Conservation (phyloP, 1,140 invertebrate genomes). For the Danaus melanippus region DNA sequence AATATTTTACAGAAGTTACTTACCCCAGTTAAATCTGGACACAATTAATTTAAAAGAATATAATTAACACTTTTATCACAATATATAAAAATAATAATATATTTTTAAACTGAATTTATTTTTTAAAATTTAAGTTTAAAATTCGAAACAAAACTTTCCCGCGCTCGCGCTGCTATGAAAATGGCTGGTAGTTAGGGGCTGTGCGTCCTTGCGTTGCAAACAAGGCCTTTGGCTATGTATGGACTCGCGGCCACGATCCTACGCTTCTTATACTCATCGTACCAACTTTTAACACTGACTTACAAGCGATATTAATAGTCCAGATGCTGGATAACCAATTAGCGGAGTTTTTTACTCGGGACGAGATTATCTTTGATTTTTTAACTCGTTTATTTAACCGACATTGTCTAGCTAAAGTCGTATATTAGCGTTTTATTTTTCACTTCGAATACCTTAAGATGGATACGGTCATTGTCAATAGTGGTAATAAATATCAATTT, state of each 20-base stretch:
- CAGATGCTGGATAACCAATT: constrained; percentile 20
- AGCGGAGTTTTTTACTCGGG: constrained; percentile 10
- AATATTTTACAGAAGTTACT: too few relatives aligned
- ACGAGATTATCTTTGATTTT: constrained; percentile 5
- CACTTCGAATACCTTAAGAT: too few relatives aligned
- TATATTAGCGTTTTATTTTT: too few relatives aligned
- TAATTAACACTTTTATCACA: constrained; percentile 1
- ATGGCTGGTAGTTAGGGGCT: constrained; percentile 58
- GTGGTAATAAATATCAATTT: too few relatives aligned
- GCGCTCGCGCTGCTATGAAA: constrained; percentile 44
- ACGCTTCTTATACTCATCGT: constrained; percentile 61
- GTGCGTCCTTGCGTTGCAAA: constrained; percentile 57
- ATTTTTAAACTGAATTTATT: constrained; percentile 3
- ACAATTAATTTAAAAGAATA: too few relatives aligned
- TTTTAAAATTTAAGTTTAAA: constrained; percentile 1
- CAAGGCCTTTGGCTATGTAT: constrained; percentile 62
- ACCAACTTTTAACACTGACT: constrained; percentile 35
- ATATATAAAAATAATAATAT: constrained; percentile 3
- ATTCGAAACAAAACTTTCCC: constrained; percentile 34
- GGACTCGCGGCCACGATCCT: constrained; percentile 47
- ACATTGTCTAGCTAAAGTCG: too few relatives aligned
- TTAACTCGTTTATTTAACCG: too few relatives aligned
- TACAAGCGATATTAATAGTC: constrained; percentile 23
- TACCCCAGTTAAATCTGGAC: too few relatives aligned
- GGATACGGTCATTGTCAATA: too few relatives aligned